Percentiles rank a stretch among this genome's conserved stretches.
Conservation (phyloP, 53 echinoderm and acorn worm genomes). For the Astropecten irregularis region DNA sequence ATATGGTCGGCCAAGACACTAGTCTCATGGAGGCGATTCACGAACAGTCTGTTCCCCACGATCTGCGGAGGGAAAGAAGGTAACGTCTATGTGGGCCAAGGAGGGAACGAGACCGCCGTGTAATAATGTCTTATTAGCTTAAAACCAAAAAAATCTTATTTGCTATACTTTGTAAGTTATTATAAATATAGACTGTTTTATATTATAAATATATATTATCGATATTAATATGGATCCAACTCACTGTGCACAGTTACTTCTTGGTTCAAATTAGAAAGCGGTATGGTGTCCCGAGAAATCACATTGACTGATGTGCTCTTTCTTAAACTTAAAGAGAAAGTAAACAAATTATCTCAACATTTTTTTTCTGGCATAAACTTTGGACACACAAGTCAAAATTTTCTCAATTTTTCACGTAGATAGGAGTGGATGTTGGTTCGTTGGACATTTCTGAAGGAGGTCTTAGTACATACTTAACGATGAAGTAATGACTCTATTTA, state of each 20-base stretch:
- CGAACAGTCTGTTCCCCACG: slow-evolving; percentile 81
- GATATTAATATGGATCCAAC: slow-evolving; percentile 31
- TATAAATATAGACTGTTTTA: slow-evolving; percentile 54
- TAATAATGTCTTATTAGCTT: slow-evolving; percentile 34
- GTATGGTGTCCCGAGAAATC: too few relatives aligned
- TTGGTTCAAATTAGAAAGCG: not conserved
- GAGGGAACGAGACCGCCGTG: slow-evolving; percentile 82
- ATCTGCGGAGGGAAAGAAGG: slow-evolving; percentile 67
- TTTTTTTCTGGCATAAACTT: too few relatives aligned
- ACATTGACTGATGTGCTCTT: too few relatives aligned
- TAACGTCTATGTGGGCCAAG: slow-evolving; percentile 55
- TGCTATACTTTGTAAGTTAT: slow-evolving; percentile 60
- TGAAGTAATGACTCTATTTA: too few relatives aligned
- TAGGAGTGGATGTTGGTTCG: too few relatives aligned
- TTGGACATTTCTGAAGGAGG: too few relatives aligned
- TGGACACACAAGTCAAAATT: too few relatives aligned
- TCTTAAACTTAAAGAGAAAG: too few relatives aligned
- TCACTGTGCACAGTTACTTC: not conserved
- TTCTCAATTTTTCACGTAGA: too few relatives aligned
- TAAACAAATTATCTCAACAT: too few relatives aligned
- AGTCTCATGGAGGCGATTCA: slow-evolving; percentile 86
- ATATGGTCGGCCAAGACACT: slow-evolving; percentile 98
- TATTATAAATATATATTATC: slow-evolving; percentile 49
- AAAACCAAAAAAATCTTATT: slow-evolving; percentile 31
- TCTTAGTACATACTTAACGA: too few relatives aligned